These are phyloP conservation scores for Sinodicranocentrus sp. DNA, from an alignment of 2,888 invertebrate genomes.

Conservation along the genomic window DNA sequence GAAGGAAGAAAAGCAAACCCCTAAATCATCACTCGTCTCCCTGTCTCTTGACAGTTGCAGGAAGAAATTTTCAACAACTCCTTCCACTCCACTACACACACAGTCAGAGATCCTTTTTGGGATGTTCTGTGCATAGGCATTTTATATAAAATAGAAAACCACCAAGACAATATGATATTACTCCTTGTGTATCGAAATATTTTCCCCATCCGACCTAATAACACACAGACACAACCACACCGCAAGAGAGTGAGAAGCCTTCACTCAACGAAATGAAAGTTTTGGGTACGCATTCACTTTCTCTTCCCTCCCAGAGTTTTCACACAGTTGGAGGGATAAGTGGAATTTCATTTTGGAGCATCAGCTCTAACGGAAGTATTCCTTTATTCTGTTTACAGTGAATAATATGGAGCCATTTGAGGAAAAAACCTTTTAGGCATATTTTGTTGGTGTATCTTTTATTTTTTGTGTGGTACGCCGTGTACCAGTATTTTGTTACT, in stretches of 20 bases:
- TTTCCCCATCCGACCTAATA: slow-evolving; percentile 17
- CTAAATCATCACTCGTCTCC: slow-evolving; percentile 15
- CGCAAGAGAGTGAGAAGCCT: slow-evolving; percentile 10
- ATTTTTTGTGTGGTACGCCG: too few relatives aligned
- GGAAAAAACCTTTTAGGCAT: too few relatives aligned
- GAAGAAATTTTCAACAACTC: background rate
- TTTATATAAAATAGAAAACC: too few relatives aligned
- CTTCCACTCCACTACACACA: background rate
- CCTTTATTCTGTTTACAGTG: background rate
- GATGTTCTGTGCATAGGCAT: background rate
- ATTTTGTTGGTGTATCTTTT: too few relatives aligned
- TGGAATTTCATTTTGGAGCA: slow-evolving; percentile 23
- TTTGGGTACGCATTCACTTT: background rate
- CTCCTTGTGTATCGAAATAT: too few relatives aligned
- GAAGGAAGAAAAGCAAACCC: background rate
- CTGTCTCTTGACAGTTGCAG: slow-evolving; percentile 10
- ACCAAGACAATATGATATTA: too few relatives aligned
- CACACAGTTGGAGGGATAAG: background rate
- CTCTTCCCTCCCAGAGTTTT: background rate
- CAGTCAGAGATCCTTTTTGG: background rate
- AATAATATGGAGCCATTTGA: background rate
- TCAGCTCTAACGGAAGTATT: slow-evolving; percentile 7
- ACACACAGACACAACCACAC: background rate
- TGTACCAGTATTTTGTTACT: too few relatives aligned
- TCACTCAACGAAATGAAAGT: slow-evolving; percentile 18